Base-by-base conservation (phyloP, 2,797 vertebrate species). In the Sarcophilus harrisii region DNA sequence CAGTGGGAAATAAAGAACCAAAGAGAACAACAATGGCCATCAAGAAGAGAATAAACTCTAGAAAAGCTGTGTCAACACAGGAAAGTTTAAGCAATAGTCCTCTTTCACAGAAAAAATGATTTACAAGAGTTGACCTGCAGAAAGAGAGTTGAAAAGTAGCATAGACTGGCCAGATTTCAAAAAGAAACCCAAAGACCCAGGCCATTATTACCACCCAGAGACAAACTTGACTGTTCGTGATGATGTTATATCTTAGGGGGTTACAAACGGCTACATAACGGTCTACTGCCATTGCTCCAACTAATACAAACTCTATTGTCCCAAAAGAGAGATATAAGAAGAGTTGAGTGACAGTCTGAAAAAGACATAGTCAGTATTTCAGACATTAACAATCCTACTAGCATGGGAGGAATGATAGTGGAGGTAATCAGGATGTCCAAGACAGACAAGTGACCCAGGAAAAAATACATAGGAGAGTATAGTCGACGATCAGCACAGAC, bases 401-500 rank as follows among this genome's bases (percentile, higher is more conserved):
- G 59, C 95, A 95, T 95, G 45, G 32, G 0, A 0, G 95, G 93
- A 11, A 94, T 24, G 0, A 38, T 5, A 8, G 24, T 2, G 3
- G 81, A 58, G 16, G 45, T 94, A 10, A 90, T 32, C 59, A 95
- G 49, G 87, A 81, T 55, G 55, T 96, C 91, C 45, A 94, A 29
- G 59, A 58, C 32, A 21, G 87, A 90, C 12, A 92, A 55, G 5
- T 96, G 93, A 27, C 59, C 81, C 0, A 92, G 93, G n/a, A 81
- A 81, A 38, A 81, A 81, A 52, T 96, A 96, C 96, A 96, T 97
- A 18, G 95, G 96, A 0, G 57, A 91, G n/a, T 94, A 89, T 29
- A 96, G 90, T 21, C 1, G 8, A 57, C 60, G 54, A 58, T 96
- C 92, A 30, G 27, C 59, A n/a, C 73, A 95, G 45, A 93, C 59